Evolutionary conservation across 2,113 vertebrate species (phyloP).

Genomic region (Cheirogaleus medius): DNA sequence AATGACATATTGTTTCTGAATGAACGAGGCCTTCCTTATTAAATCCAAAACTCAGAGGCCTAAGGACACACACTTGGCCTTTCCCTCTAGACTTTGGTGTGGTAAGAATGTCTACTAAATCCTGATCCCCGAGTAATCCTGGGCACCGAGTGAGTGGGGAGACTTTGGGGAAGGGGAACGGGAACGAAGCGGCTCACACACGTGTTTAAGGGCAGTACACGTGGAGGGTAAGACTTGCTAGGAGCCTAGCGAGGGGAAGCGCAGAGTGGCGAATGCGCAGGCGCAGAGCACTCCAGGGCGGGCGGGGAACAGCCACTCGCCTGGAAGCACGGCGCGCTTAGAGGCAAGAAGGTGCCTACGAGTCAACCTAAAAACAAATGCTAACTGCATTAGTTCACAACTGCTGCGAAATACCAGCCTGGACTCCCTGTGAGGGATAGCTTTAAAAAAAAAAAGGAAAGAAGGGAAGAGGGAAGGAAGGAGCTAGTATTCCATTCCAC

Average conservation of each 20-base stretch:
- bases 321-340: neutral
- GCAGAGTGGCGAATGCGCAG: no score
- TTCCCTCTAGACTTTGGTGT: neutral
- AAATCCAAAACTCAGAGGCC: neutral
- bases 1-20: neutral
- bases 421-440: neutral
- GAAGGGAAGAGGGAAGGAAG: neutral
- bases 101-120: neutral
- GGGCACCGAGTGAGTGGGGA: no score
- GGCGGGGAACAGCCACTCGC: neutral
- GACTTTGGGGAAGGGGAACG: neutral
- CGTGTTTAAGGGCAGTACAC: neutral
- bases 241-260: neutral
- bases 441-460: no score
- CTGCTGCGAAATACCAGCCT: neutral
- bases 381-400: neutral
- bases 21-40: neutral
- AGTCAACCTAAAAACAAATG: neutral
- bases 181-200: rapidly evolving
- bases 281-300: neutral
- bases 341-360: neutral
- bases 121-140: neutral
- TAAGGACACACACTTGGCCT: neutral
- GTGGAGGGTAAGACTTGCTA: neutral
- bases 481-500: neutral